Evolutionary conservation across 2,888 invertebrate species (phyloP).

Genomic region (Lamproptera curius): DNA sequence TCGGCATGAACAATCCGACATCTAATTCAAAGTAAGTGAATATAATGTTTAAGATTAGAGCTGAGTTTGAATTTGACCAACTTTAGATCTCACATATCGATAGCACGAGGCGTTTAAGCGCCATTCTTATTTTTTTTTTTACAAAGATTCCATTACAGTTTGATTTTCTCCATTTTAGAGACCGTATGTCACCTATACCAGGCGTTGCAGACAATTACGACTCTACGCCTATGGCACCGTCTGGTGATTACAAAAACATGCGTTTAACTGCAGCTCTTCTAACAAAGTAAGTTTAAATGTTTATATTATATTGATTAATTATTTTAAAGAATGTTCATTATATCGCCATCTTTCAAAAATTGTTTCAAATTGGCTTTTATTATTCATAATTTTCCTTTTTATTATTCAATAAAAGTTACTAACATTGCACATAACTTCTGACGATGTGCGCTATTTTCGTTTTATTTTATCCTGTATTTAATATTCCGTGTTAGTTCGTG

Average conservation of each 20-base stretch:
- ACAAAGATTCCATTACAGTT: not conserved
- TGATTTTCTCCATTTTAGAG: not conserved
- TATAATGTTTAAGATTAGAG: too few relatives aligned
- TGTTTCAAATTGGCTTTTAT: not conserved
- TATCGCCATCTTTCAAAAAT: too few relatives aligned
- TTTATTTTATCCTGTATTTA: too few relatives aligned
- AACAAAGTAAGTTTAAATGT: not conserved
- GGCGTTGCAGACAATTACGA: not conserved
- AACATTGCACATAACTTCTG: too few relatives aligned
- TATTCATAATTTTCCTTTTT: not conserved
- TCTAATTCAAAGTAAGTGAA: constrained; percentile 5
- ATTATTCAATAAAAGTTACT: not conserved
- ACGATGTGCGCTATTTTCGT: too few relatives aligned
- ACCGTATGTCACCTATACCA: not conserved
- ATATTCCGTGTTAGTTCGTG: too few relatives aligned
- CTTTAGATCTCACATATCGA: too few relatives aligned
- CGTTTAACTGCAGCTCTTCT: not conserved
- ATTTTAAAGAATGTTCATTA: too few relatives aligned
- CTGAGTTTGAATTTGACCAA: too few relatives aligned
- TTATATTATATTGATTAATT: not conserved
- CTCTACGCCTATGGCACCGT: not conserved
- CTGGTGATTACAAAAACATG: not conserved
- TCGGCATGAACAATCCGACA: not conserved
- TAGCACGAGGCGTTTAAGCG: too few relatives aligned
- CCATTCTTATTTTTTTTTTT: not conserved